Percentiles rank a stretch among this genome's conserved stretches.
Conservation (phyloP, 2,113 vertebrate species). For the Holacanthus passer region DNA sequence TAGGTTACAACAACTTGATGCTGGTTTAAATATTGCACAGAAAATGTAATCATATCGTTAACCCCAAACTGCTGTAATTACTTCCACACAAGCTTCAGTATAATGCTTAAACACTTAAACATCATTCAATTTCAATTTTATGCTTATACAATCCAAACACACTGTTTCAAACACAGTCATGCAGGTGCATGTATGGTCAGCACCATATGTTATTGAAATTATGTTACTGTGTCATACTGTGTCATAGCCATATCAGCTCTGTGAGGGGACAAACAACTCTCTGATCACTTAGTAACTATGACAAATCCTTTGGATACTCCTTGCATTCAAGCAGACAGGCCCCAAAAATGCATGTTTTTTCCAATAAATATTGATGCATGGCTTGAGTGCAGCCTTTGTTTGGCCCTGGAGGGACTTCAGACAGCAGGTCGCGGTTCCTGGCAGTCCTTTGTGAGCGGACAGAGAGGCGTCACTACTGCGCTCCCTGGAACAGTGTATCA, state of each 20-base stretch:
- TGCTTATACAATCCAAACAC: not conserved
- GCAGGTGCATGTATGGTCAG: not conserved
- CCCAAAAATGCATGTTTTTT: not conserved
- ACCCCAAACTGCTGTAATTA: not conserved
- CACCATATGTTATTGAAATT: not conserved
- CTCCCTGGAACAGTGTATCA: slow-evolving; percentile 55
- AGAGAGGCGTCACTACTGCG: slow-evolving; percentile 51
- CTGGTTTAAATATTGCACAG: not conserved
- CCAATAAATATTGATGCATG: slow-evolving; percentile 10
- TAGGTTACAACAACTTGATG: not conserved
- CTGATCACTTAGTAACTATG: not conserved
- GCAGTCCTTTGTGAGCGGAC: slow-evolving; percentile 27
- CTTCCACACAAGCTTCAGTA: not conserved
- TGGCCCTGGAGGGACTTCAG: slow-evolving; percentile 69
- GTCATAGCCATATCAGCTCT: not conserved
- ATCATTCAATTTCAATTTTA: not conserved
- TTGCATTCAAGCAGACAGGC: not conserved
- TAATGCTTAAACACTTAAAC: not conserved
- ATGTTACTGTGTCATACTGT: not conserved
- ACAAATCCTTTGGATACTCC: not conserved
- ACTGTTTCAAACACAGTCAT: not conserved
- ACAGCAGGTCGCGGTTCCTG: slow-evolving; percentile 49
- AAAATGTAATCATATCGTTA: not conserved
- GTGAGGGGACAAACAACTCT: not conserved
- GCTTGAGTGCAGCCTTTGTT: slow-evolving; percentile 42